phyloP scores from a whole-genome alignment of 2,797 vertebrate species.

The Graptemys geographica region DNA sequence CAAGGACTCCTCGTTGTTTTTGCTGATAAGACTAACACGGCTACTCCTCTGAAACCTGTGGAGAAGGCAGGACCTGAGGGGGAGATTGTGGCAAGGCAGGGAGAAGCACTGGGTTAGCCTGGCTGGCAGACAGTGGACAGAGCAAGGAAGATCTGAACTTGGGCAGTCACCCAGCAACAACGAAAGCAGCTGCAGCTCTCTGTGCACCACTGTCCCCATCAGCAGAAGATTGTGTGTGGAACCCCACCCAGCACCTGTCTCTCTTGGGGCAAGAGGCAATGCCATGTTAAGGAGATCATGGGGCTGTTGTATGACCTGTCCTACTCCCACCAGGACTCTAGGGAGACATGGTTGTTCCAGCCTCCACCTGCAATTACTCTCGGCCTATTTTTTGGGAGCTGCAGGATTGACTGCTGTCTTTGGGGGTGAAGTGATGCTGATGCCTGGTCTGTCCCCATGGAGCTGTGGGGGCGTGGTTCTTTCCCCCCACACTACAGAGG shows the following conservation, averaged over 20 bases:
- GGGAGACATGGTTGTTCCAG: neutral
- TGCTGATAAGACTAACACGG: no score
- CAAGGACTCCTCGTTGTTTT: no score
- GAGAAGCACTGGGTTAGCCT: neutral
- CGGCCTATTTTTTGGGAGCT: neutral
- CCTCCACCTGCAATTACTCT: no score
- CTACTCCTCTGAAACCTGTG: no score
- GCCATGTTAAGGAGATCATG: neutral
- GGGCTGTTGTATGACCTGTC: neutral
- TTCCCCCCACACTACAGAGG: neutral
- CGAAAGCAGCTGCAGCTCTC: neutral
- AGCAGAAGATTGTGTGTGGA: neutral
- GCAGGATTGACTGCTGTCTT: neutral
- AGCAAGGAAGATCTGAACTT: neutral
- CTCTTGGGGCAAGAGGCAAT: neutral
- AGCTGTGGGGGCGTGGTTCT: neutral
- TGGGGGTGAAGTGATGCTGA: neutral
- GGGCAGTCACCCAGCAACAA: neutral
- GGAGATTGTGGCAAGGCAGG: neutral
- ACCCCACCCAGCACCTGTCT: neutral
- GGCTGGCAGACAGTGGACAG: no score
- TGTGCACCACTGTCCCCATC: neutral
- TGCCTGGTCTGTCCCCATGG: neutral
- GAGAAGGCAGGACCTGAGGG: neutral
- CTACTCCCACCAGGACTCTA: neutral